Evolutionary conservation across 2,797 vertebrate genomes (phyloP), one percentile per base, ranked within the genome.

Genomic region (Cynodonichthys magdalenae): DNA sequence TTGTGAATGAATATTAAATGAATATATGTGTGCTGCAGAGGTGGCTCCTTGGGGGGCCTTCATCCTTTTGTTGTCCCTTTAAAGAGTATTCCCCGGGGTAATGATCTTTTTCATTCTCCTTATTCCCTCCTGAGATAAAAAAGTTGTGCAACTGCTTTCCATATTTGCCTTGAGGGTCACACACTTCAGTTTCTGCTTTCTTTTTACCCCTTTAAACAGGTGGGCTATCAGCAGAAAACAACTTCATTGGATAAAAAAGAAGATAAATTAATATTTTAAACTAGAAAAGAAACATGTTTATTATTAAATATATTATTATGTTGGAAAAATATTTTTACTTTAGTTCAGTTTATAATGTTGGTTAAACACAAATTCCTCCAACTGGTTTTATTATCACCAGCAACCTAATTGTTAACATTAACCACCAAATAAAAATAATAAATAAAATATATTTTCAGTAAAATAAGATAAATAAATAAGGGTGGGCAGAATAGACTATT

Each of bases 51-150:
- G 0, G 14, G 53, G 74, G 75, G 64, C 41, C 63, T 65, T 59
- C 66, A 63, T 73, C 50, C 65, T 71, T 83, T 59, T 77, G 55
- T 81, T 80, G 66, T 29, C 71, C 81, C 77, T 84, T 88, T 83
- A 87, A 85, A 85, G 73, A 80, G 31, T 20, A 34, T 69, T 69
- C 84, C 75, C 64, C 65, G 46, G 66, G 66, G 79, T 66, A 68
- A 55, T 24, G n/a, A 47, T 66, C 49, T 69, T 54, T 59, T 53
- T 55, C 51, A 61, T 47, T 24, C 49, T 50, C 18, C 46, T 71
- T 28, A 53, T 66, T 56, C 50, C 70, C 68, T 61, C 62, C 53
- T 61, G 51, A 77, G 69, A 87, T 74, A 63, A 69, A 53, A 55
- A 28, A 12, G 9, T 28, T 14, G 50, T 49, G 18, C 0, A 5